A percentile compares a stretch with the other conserved stretches of the same genome.
Evolutionary conservation across 2,113 vertebrate genomes (phyloP).

Genomic region (Ancistrus triradiatus): DNA sequence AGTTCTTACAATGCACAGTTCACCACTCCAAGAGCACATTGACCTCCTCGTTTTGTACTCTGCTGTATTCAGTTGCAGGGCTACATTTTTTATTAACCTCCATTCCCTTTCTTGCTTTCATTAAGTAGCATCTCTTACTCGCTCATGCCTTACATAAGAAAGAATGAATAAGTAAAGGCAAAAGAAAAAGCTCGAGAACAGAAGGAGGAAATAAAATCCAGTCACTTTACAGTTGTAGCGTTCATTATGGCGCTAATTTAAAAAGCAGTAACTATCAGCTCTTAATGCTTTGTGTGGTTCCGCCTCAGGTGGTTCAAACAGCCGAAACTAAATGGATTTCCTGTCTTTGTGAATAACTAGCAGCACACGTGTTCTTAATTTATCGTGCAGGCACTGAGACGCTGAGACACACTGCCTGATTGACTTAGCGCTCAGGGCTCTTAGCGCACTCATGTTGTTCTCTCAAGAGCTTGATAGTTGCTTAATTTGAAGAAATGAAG

Average conservation of each 20-base stretch:
- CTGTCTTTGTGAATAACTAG: constrained; percentile 42
- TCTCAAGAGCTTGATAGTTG: constrained; percentile 11
- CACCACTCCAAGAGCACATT: not conserved
- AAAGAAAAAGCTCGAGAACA: constrained; percentile 8
- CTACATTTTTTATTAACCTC: not conserved
- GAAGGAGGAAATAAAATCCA: not conserved
- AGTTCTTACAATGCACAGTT: not conserved
- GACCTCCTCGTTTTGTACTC: not conserved
- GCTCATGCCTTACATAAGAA: constrained; percentile 9
- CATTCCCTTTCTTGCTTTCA: not conserved
- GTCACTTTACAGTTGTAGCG: constrained; percentile 32
- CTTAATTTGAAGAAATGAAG: constrained; percentile 17
- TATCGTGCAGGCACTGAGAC: constrained; percentile 31
- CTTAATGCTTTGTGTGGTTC: constrained; percentile 43
- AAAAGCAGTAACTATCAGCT: constrained; percentile 47
- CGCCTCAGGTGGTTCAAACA: constrained; percentile 50
- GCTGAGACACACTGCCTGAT: constrained; percentile 32
- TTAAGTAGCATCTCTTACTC: not conserved
- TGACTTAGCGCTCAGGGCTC: constrained; percentile 32
- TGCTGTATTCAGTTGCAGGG: not conserved
- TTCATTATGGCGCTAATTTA: constrained; percentile 54
- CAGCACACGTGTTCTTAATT: constrained; percentile 39
- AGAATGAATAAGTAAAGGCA: constrained; percentile 33
- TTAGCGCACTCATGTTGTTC: constrained; percentile 25
- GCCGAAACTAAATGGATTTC: constrained; percentile 48